A percentile compares a stretch with the other conserved stretches of the same genome.
Conservation (phyloP, 2,113 vertebrate genomes). For the Sinocyclocheilus maitianheensis region DNA sequence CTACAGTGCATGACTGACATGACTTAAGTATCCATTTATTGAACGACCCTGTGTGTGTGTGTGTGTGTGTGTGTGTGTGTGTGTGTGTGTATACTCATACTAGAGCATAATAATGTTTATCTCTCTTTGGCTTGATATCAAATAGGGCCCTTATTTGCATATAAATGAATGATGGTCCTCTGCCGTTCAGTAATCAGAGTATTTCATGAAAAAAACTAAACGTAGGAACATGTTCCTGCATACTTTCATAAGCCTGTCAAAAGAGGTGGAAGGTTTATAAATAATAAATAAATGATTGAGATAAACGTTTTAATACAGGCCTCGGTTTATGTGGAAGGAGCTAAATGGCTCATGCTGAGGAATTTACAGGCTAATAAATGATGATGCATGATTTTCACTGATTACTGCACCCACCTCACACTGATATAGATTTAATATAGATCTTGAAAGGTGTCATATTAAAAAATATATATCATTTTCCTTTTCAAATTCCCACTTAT, state of each 20-base stretch:
- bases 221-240: slow-evolving; percentile 7
- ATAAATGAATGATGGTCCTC: slow-evolving; percentile 49
- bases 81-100: neutral
- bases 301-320: slow-evolving; percentile 47
- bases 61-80: neutral
- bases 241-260: slow-evolving; percentile 8
- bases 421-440: neutral
- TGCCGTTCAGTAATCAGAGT: slow-evolving; percentile 27
- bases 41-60: neutral
- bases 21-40: neutral
- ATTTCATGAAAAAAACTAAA: slow-evolving; percentile 17
- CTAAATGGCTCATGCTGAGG: slow-evolving; percentile 56
- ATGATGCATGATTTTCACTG: slow-evolving; percentile 56
- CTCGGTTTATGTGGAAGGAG: slow-evolving; percentile 60
- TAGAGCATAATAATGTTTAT: slow-evolving; percentile 31
- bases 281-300: slow-evolving; percentile 46
- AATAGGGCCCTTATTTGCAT: slow-evolving; percentile 41
- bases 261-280: slow-evolving; percentile 24
- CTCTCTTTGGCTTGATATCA: slow-evolving; percentile 32
- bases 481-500: neutral
- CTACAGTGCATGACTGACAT: neutral
- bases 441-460: neutral
- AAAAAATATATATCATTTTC: neutral
- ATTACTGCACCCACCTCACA: neutral
- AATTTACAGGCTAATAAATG: slow-evolving; percentile 64